Percentiles rank a stretch among this genome's conserved stretches.
Evolutionary conservation across 2,113 vertebrate species (phyloP).

Genomic region (Serilophus lunatus): DNA sequence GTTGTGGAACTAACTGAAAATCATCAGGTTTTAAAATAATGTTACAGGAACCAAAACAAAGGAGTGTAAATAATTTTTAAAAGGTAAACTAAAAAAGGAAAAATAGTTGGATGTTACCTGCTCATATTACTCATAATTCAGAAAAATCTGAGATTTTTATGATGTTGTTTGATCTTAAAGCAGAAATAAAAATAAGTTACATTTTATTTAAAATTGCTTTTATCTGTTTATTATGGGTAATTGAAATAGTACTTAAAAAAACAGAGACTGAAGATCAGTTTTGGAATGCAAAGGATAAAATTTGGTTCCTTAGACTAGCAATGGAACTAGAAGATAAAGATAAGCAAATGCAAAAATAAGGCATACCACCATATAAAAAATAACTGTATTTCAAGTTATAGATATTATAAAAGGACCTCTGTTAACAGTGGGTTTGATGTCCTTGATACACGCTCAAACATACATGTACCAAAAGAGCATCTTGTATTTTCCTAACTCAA

Average conservation of each 20-base stretch:
- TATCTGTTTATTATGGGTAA: neutral
- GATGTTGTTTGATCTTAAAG: neutral
- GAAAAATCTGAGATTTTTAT: neutral
- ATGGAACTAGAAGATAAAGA: neutral
- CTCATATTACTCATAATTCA: neutral
- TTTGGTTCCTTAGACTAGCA: neutral
- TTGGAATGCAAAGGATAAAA: neutral
- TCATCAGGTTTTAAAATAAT: neutral
- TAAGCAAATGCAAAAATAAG: neutral
- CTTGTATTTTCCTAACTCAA: neutral
- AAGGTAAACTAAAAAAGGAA: neutral
- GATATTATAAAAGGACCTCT: neutral
- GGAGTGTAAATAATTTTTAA: neutral
- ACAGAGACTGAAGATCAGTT: neutral
- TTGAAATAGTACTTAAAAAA: neutral
- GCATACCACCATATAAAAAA: neutral
- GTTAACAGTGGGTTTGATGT: neutral
- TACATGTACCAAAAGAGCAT: neutral
- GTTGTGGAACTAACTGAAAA: neutral
- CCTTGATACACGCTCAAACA: neutral
- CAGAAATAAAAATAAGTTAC: neutral
- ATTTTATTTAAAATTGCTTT: neutral
- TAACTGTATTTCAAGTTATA: neutral
- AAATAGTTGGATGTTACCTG: neutral
- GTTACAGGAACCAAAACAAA: neutral